A percentile compares a stretch with the other conserved stretches of the same genome.
These are phyloP conservation scores for Mormyrops attenuatus DNA, from an alignment of 2,797 vertebrate species.

Conservation along the genomic window DNA sequence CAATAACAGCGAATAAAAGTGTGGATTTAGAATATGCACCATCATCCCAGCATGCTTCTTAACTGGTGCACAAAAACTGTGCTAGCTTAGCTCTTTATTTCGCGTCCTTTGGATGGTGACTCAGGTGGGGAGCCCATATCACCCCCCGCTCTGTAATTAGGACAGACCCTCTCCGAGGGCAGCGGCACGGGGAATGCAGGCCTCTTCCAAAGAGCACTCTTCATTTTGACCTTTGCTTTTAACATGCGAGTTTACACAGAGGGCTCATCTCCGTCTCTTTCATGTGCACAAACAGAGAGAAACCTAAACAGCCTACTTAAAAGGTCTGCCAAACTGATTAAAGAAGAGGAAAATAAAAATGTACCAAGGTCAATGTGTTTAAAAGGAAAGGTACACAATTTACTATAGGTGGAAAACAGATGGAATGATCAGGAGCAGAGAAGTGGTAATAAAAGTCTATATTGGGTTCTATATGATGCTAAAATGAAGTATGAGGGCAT, in stretches of 20 bases:
- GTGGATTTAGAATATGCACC: neutral
- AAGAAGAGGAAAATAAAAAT: slow-evolving; percentile 47
- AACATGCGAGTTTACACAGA: slow-evolving; percentile 41
- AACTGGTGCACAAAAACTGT: neutral
- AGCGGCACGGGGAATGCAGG: neutral
- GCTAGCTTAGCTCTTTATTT: neutral
- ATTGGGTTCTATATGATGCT: neutral
- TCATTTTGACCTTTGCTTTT: slow-evolving; percentile 22
- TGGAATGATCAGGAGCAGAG: neutral
- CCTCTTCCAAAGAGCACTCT: neutral
- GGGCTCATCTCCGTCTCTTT: slow-evolving; percentile 29
- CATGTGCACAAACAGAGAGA: slow-evolving; percentile 55
- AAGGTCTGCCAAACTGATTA: slow-evolving; percentile 71
- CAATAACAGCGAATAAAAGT: neutral
- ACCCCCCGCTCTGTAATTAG: slow-evolving; percentile 11
- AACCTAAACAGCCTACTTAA: slow-evolving; percentile 68
- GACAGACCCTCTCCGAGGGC: neutral
- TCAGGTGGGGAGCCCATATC: slow-evolving; percentile 1
- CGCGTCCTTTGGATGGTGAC: neutral
- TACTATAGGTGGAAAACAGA: slow-evolving; percentile 23
- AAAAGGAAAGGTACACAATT: slow-evolving; percentile 41
- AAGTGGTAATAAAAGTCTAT: neutral
- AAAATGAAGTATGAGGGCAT: neutral
- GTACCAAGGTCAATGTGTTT: slow-evolving; percentile 44
- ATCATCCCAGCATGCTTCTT: neutral